phyloP scores from a whole-genome alignment of 2,888 invertebrate genomes.

The Pyrrhia umbra region DNA sequence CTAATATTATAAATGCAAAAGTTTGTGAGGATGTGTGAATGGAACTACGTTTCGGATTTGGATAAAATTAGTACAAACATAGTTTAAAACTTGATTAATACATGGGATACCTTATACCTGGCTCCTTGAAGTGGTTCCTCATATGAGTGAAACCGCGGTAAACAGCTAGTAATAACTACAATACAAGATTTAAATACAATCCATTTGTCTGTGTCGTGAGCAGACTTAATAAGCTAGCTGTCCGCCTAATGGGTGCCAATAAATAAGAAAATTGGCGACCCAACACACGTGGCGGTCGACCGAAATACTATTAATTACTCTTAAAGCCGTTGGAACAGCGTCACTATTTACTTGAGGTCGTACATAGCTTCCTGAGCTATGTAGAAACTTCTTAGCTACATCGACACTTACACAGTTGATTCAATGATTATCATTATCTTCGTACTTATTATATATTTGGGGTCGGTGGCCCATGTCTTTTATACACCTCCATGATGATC shows the following conservation, averaged over 20 bases:
- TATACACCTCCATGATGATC: too few relatives aligned
- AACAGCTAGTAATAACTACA: constrained; percentile 32
- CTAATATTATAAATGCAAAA: too few relatives aligned
- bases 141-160: too few relatives aligned
- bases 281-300: constrained; percentile 70
- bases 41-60: too few relatives aligned
- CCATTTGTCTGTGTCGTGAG: constrained; percentile 72
- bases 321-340: constrained; percentile 54
- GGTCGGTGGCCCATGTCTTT: too few relatives aligned
- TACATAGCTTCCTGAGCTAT: constrained; percentile 29
- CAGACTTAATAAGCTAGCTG: constrained; percentile 76
- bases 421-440: not conserved
- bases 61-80: too few relatives aligned
- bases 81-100: too few relatives aligned
- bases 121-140: too few relatives aligned
- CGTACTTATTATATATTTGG: too few relatives aligned
- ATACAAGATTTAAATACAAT: constrained; percentile 66
- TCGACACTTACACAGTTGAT: not conserved
- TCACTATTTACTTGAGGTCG: constrained; percentile 65
- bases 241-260: constrained; percentile 80
- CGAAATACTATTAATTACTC: constrained; percentile 80
- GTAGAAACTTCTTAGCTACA: not conserved
- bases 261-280: constrained; percentile 84
- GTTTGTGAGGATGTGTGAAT: too few relatives aligned
- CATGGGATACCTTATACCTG: too few relatives aligned